Base-by-base conservation (phyloP, 1,140 invertebrate species). In the Drosophila varians region DNA sequence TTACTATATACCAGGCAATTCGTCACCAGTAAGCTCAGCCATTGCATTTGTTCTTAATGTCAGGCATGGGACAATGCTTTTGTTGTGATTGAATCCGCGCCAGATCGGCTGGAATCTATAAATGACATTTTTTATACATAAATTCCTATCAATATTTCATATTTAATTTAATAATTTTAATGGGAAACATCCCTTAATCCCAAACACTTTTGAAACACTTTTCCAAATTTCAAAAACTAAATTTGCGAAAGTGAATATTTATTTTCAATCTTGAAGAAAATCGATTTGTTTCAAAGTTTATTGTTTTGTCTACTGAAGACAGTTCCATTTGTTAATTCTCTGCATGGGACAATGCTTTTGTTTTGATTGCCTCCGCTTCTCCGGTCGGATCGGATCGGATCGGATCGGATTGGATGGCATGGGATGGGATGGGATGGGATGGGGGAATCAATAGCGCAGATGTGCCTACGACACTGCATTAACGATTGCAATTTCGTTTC, bases 321-420 rank as follows among this genome's bases (percentile, higher is more conserved):
- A 4, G 11, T 36, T 12, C 26, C 34, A 36, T 36, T 36, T 36
- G n/a, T 38, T 38, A 51, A 62, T 36, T 43, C 31, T 56, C 28
- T 19, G 38, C 49, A 28, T 53, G 45, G 46, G 60, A 87, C 82
- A 86, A 86, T 86, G 82, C 82, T 80, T 77, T 84, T 64, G 79
- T 84, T 80, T 74, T 55, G 54, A 86, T 79, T 57, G 55, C 70
- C 12, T 36, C 31, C 23, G 56, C 38, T 61, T 28, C 11, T 48
- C 58, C 21, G 26, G 12, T 46, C 28, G 12, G 36, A 14, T n/a
- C 28, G 9, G 21, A 2, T 53, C 3, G 18, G 21, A 48, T 36
- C 8, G 25, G 21, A 48, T 36, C 8, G 45, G 43, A 48, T 57
- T 16, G 40, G 18, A 19, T 23, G 14, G 52, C 28, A 16, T 53